phyloP scores from a whole-genome alignment of 2,797 vertebrate genomes.

The Sphenopsis melanotis region DNA sequence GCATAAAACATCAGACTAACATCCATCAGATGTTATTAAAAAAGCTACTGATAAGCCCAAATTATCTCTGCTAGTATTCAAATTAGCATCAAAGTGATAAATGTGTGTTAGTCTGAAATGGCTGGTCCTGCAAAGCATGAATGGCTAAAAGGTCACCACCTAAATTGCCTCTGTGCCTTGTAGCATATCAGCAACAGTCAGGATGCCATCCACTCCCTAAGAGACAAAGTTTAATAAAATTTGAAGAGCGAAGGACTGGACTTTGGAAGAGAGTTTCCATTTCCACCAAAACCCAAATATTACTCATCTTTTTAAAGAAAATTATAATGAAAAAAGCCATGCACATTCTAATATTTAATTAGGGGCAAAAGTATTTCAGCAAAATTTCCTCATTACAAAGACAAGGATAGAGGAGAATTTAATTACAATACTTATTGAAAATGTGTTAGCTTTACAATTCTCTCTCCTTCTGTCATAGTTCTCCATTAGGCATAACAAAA shows the following conservation, averaged over 20 bases:
- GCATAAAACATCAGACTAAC: not conserved
- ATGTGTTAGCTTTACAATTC: not conserved
- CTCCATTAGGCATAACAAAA: not conserved
- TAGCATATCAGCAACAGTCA: not conserved
- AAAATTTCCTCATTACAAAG: not conserved
- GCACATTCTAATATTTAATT: not conserved
- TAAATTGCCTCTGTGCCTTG: not conserved
- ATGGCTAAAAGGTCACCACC: not conserved
- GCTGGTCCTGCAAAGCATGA: not conserved
- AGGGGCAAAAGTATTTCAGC: not conserved
- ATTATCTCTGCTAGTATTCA: not conserved
- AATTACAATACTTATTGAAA: not conserved
- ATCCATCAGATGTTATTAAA: not conserved
- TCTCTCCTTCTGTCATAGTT: not conserved
- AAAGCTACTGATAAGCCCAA: not conserved
- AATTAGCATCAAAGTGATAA: not conserved
- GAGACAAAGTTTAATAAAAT: not conserved
- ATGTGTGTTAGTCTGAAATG: not conserved
- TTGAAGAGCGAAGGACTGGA: not conserved
- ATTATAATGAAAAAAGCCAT: not conserved
- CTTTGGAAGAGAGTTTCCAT: not conserved
- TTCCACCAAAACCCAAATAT: not conserved
- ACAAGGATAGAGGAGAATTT: not conserved
- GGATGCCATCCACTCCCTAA: not conserved
- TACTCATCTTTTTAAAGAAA: not conserved